Evolutionary conservation across 2,888 invertebrate genomes (phyloP).

Genomic region (Nephrotoma flavescens): DNA sequence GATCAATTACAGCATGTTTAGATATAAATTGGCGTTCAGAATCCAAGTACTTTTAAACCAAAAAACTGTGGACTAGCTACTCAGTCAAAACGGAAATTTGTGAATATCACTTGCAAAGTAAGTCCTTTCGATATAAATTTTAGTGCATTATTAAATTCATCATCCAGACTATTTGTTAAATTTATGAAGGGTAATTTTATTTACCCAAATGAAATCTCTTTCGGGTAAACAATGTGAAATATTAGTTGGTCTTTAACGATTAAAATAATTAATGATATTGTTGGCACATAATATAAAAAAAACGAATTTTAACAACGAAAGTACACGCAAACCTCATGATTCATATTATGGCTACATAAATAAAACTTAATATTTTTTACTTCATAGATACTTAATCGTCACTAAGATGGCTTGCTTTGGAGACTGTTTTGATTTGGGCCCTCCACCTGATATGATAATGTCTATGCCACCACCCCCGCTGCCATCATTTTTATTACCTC

Average conservation of each 20-base stretch:
- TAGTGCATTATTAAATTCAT: too few species aligned
- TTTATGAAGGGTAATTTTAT: background rate
- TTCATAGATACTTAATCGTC: background rate
- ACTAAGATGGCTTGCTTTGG: slow-evolving; percentile 24
- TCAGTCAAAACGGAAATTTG: too few species aligned
- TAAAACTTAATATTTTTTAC: background rate
- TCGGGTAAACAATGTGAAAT: background rate
- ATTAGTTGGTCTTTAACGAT: background rate
- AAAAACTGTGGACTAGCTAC: too few species aligned
- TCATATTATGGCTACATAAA: background rate
- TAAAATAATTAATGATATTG: background rate
- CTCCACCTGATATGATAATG: slow-evolving; percentile 66
- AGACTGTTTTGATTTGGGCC: slow-evolving; percentile 27
- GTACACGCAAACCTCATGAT: background rate
- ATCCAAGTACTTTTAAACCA: too few species aligned
- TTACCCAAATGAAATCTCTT: background rate
- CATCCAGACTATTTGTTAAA: too few species aligned
- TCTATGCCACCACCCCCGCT: slow-evolving; percentile 76
- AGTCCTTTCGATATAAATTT: too few species aligned
- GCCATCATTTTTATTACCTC: slow-evolving; percentile 50
- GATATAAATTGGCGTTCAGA: too few species aligned
- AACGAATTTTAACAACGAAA: background rate
- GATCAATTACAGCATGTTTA: too few species aligned
- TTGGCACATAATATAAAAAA: background rate
- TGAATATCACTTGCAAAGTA: too few species aligned